Conservation (phyloP, 2,888 invertebrate genomes). For the Chorisops tibialis region DNA sequence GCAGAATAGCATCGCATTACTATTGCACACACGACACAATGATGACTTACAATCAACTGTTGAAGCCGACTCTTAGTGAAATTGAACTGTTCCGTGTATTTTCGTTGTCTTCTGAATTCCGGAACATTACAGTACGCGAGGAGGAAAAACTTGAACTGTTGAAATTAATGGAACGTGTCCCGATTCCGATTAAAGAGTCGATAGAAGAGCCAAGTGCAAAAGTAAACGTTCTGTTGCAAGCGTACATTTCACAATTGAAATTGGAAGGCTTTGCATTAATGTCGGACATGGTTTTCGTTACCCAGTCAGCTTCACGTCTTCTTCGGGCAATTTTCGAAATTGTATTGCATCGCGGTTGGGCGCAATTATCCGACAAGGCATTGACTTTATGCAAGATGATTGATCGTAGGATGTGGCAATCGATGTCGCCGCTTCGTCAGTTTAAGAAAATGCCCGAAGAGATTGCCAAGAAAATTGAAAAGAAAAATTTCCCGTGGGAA, state of each 20-base stretch:
- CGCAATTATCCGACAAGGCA: constrained; percentile 94
- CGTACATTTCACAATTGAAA: constrained; percentile 97
- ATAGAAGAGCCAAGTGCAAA: constrained; percentile 96
- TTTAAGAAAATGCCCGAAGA: constrained; percentile 97
- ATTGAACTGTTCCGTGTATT: constrained; percentile 98
- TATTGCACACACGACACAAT: constrained; percentile 98
- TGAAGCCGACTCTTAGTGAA: constrained; percentile 95
- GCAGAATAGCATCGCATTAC: constrained; percentile 96
- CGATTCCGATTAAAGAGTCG: constrained; percentile 97
- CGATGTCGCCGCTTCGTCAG: constrained; percentile 96
- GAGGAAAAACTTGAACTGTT: constrained; percentile 97
- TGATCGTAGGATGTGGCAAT: constrained; percentile 98
- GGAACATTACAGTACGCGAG: constrained; percentile 85
- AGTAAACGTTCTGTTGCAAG: constrained; percentile 90
- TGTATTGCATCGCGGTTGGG: constrained; percentile 91
- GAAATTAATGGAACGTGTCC: constrained; percentile 87
- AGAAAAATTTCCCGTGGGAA: constrained; percentile 94
- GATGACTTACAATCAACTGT: constrained; percentile 91
- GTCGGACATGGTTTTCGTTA: constrained; percentile 99
- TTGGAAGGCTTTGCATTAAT: constrained; percentile 97
- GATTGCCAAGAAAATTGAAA: constrained; percentile 94
- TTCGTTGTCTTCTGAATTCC: constrained; percentile 95
- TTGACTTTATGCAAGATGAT: constrained; percentile 98
- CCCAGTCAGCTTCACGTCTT: constrained; percentile 92
- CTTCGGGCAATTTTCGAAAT: constrained; percentile 98